A percentile compares a stretch with the other conserved stretches of the same genome.
Conservation (phyloP, 2,797 vertebrate species). For the Knipowitschia caucasica region DNA sequence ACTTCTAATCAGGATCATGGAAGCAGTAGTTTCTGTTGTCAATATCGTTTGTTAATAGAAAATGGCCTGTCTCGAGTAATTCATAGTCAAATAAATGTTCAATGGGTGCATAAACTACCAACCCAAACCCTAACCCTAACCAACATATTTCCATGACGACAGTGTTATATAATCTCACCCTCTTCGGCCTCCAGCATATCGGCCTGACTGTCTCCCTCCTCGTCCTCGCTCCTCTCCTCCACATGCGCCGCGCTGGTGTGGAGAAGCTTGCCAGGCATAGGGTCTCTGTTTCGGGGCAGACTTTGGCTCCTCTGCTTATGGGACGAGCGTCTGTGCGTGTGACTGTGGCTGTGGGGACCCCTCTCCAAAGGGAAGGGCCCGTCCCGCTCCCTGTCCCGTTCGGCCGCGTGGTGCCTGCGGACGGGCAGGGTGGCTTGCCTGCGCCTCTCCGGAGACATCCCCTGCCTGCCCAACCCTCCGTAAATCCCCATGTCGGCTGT, state of each 20-base stretch:
- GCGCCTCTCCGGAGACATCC: conserved; percentile 70
- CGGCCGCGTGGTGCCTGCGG: conserved; percentile 77
- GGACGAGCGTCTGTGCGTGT: conserved; percentile 68
- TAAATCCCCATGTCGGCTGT: conserved; percentile 64
- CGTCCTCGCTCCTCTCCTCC: conserved; percentile 80
- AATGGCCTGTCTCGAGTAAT: no score
- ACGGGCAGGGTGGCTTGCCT: conserved; percentile 76
- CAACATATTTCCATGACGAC: no score
- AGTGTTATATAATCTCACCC: conserved; percentile 49
- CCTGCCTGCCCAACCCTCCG: conserved; percentile 64
- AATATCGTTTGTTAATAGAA: no score
- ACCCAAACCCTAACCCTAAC: no score
- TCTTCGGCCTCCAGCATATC: conserved; percentile 63
- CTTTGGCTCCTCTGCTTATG: conserved; percentile 86
- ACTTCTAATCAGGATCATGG: no score
- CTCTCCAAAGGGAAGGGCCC: conserved; percentile 85
- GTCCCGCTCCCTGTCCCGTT: conserved; percentile 80
- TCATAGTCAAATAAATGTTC: no score
- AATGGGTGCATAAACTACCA: no score
- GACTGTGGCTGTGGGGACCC: conserved; percentile 72
- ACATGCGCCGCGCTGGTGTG: conserved; percentile 67
- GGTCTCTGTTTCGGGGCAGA: conserved; percentile 83
- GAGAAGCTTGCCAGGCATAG: conserved; percentile 62
- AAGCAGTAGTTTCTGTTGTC: no score
- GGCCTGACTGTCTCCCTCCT: conserved; percentile 69